Percentiles rank a stretch among this genome's conserved stretches.
These are phyloP conservation scores for Lytechinus variegatus DNA, from an alignment of 35 echinoderm and acorn worm species.

Conservation along the genomic window DNA sequence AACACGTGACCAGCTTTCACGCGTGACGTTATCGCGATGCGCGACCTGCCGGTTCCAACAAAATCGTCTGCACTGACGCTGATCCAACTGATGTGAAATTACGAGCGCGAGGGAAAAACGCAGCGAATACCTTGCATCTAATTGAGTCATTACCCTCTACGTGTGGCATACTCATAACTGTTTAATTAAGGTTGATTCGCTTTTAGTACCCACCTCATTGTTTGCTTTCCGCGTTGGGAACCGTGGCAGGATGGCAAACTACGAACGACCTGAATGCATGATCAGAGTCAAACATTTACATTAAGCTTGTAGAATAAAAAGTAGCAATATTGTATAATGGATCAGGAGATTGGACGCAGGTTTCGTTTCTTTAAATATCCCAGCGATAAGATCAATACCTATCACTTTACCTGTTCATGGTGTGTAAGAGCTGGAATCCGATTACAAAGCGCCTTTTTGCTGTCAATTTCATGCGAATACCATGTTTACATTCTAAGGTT, in stretches of 20 bases:
- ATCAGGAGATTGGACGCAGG: background rate
- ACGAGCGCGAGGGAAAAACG: background rate
- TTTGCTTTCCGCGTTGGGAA: background rate
- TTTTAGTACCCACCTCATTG: background rate
- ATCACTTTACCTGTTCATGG: background rate
- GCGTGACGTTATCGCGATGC: background rate
- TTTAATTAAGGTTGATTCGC: background rate
- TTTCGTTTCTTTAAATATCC: background rate
- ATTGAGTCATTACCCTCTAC: background rate
- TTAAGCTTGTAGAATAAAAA: background rate
- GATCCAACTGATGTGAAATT: background rate
- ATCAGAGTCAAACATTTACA: background rate
- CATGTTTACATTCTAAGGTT: too few relatives aligned
- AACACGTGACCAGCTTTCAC: background rate
- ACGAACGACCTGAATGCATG: background rate
- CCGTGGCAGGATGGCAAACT: background rate
- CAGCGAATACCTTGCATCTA: background rate
- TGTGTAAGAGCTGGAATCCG: background rate
- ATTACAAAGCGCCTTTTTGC: background rate
- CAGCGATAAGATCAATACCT: background rate
- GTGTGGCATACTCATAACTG: background rate
- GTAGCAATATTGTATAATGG: background rate
- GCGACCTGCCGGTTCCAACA: background rate
- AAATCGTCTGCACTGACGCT: background rate
- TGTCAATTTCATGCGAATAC: background rate